These are phyloP conservation scores for Gymnorhina tibicen DNA, from an alignment of 2,113 vertebrate species.

Conservation along the genomic window DNA sequence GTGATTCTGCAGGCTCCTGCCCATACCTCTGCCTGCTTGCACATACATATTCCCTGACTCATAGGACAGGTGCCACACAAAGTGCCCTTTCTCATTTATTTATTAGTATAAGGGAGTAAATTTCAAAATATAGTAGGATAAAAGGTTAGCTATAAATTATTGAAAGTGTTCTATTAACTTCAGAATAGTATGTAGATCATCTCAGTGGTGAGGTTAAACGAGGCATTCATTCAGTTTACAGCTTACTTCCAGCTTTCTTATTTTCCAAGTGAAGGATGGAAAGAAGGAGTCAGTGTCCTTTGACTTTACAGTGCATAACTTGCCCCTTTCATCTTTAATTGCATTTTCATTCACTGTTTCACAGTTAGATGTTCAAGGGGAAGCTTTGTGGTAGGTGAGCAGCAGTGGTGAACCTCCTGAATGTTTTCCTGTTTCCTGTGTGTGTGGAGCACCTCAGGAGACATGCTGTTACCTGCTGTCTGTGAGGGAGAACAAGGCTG, in stretches of 20 bases:
- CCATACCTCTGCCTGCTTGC: neutral
- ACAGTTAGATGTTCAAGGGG: neutral
- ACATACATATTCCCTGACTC: neutral
- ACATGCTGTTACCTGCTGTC: neutral
- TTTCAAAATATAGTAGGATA: constrained; percentile 20
- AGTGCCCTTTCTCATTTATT: constrained; percentile 26
- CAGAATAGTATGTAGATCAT: neutral
- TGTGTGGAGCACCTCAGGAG: neutral
- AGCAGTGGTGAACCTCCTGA: neutral
- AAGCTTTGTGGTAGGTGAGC: neutral
- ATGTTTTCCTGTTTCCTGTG: neutral
- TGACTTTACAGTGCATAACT: neutral
- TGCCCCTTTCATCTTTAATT: constrained; percentile 7
- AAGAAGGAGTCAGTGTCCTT: neutral
- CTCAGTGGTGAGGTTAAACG: neutral
- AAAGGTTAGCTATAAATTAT: constrained; percentile 38
- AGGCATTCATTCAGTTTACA: neutral
- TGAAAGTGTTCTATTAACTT: constrained; percentile 2
- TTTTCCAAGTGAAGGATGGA: neutral
- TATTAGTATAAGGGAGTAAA: constrained; percentile 1
- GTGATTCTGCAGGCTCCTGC: neutral
- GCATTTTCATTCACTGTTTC: neutral
- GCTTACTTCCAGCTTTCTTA: neutral
- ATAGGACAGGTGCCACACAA: neutral
- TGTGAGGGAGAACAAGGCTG: neutral